These are phyloP conservation scores for Conus canariensis DNA, from an alignment of 2,888 invertebrate species.

Conservation along the genomic window DNA sequence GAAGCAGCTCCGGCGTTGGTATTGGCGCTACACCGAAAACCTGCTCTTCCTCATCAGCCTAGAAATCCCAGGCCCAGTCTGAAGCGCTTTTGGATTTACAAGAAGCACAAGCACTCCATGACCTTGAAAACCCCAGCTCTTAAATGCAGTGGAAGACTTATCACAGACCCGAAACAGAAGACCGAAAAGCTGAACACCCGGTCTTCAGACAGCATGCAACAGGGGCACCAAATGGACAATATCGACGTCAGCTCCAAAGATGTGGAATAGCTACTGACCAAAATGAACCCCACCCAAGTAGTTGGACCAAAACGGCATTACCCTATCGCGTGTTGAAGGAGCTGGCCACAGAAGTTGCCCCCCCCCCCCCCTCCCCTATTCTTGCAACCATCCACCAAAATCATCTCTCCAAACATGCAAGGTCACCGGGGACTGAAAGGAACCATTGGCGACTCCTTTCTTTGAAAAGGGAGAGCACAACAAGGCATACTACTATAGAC, in stretches of 20 bases:
- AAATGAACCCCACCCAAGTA: slow-evolving; percentile 6
- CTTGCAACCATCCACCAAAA: neutral
- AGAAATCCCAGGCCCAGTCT: neutral
- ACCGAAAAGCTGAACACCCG: neutral
- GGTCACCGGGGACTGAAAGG: slow-evolving; percentile 12
- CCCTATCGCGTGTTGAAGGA: neutral
- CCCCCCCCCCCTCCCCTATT: too few species aligned
- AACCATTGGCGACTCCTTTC: neutral
- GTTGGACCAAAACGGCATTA: neutral
- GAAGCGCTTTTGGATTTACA: neutral
- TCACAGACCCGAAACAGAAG: neutral
- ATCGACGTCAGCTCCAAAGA: neutral
- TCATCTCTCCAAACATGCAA: neutral
- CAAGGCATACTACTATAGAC: neutral
- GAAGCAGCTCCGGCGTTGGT: neutral
- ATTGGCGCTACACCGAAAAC: neutral
- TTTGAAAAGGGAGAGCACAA: neutral
- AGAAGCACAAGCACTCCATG: neutral
- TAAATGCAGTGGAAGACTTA: neutral
- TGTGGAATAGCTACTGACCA: neutral
- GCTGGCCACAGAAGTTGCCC: slow-evolving; percentile 4
- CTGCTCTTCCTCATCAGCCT: neutral
- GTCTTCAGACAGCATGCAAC: neutral
- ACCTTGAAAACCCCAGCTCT: neutral
- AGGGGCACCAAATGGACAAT: neutral